Evolutionary conservation across 1,140 invertebrate genomes (phyloP).

Genomic region (Eubasilissa regina): DNA sequence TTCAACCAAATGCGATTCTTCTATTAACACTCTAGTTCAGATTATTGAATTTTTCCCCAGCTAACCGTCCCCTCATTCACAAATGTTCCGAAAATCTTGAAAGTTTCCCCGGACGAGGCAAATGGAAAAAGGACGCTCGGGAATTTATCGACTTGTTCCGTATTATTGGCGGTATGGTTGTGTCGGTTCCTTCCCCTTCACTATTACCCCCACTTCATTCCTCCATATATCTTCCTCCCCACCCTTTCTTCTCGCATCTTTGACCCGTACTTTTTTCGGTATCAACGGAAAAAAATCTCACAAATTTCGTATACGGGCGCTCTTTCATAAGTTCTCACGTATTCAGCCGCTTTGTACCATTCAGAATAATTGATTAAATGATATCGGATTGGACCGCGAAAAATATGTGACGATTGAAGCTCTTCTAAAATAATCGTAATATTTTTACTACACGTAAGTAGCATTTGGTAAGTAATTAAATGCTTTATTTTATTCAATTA

Average conservation of each 20-base stretch:
- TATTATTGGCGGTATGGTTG: constrained; percentile 52
- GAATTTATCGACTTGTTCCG: constrained; percentile 58
- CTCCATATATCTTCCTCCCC: constrained; percentile 22
- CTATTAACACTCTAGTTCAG: neutral
- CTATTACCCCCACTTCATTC: neutral
- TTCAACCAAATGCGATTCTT: neutral
- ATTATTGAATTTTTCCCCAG: constrained; percentile 26
- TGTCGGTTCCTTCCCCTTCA: neutral
- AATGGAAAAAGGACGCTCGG: constrained; percentile 40
- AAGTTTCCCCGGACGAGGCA: constrained; percentile 28
- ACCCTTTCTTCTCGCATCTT: constrained; percentile 22
- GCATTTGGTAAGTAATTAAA: too few relatives aligned
- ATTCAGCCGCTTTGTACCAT: too few relatives aligned
- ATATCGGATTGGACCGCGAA: too few relatives aligned
- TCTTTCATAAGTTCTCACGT: too few relatives aligned
- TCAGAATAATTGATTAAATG: too few relatives aligned
- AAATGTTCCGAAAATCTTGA: constrained; percentile 38
- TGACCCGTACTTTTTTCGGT: constrained; percentile 13
- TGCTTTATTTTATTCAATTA: too few relatives aligned
- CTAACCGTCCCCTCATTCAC: constrained; percentile 23
- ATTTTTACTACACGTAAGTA: too few relatives aligned
- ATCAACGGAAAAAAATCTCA: constrained; percentile 4
- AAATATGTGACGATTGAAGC: too few relatives aligned
- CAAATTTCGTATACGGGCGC: neutral
- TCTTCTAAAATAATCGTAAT: too few relatives aligned